These are phyloP conservation scores for Keiferia lycopersicella DNA, from an alignment of 2,888 invertebrate species.

Conservation along the genomic window DNA sequence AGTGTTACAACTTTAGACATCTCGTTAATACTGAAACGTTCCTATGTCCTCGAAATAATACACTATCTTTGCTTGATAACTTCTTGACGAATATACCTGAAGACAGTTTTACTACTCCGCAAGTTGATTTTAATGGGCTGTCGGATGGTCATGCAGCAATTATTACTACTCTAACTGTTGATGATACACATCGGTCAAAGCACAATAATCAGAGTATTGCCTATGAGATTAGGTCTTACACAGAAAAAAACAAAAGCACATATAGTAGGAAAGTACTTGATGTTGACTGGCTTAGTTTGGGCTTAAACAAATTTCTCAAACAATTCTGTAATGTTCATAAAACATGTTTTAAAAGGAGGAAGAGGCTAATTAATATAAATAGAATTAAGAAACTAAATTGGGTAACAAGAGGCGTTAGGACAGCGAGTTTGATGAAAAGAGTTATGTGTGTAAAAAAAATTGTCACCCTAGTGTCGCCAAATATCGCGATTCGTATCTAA, in stretches of 20 bases:
- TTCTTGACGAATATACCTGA: background rate
- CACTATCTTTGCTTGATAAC: background rate
- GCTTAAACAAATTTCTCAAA: background rate
- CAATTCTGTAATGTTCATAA: background rate
- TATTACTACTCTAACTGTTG: background rate
- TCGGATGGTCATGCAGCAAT: conserved; percentile 1
- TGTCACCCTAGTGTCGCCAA: too few relatives aligned
- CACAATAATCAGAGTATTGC: background rate
- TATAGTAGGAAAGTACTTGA: background rate
- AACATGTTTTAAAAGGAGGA: background rate
- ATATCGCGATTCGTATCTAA: too few relatives aligned
- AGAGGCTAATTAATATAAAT: background rate
- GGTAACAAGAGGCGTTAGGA: background rate
- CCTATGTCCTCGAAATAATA: too few relatives aligned
- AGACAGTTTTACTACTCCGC: background rate
- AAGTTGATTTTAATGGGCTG: background rate
- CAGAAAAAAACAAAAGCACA: background rate
- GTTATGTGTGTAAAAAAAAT: too few relatives aligned
- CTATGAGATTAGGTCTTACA: background rate
- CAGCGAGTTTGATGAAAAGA: background rate
- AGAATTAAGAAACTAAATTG: background rate
- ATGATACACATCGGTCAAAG: too few relatives aligned
- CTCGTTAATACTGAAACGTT: too few relatives aligned
- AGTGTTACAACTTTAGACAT: too few relatives aligned
- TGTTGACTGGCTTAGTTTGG: too few relatives aligned